Evolutionary conservation across 2,888 invertebrate genomes (phyloP), one percentile per base, ranked within the genome.

Genomic region (Diarsia rubi): DNA sequence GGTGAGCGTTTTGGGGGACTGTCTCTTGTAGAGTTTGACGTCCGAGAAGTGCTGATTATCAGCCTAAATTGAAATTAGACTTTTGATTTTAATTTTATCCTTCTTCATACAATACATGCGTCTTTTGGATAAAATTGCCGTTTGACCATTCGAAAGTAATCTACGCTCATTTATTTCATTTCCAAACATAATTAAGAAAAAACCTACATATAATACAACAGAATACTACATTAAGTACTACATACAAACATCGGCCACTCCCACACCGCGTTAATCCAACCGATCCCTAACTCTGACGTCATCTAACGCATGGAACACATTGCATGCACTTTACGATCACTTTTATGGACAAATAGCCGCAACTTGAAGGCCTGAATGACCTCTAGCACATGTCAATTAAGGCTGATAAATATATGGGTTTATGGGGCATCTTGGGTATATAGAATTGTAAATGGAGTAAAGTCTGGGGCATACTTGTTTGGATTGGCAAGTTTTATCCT

Each of bases 291-390:
- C 9, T 59, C 2, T 86, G 74, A 85, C 85, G 83, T 78, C 83
- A 85, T 49, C n/a, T 6, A 76, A 77, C 82, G 75, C 62, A 78
- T 69, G 75, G 78, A 42, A 76, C 82, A 82, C 68, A 86, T 76
- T 65, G 79, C 82, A 75, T 86, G 87, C 85, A 86, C 37, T 85
- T 85, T 85, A 85, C 49, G 79, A 74, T 31, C 57, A 37, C 67
- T 70, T 86, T 85, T 87, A 85, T 82, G 79, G 87, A 57, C 79
- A 82, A 82, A 82, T 72, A 71, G 57, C 54, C 69, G 63, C 42
- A 52, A 77, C 60, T 81, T 54, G 85, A 77, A 77, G 82, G 72
- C 82, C n/a, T 27, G 49, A 14, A 37, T 63, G 62, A 62, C 87
- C 71, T 73, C 45, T 59, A 62, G 31, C 62, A 49, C 64, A 54